phyloP scores from a whole-genome alignment of 1,140 invertebrate genomes.

The Paraescarpia echinospica region DNA sequence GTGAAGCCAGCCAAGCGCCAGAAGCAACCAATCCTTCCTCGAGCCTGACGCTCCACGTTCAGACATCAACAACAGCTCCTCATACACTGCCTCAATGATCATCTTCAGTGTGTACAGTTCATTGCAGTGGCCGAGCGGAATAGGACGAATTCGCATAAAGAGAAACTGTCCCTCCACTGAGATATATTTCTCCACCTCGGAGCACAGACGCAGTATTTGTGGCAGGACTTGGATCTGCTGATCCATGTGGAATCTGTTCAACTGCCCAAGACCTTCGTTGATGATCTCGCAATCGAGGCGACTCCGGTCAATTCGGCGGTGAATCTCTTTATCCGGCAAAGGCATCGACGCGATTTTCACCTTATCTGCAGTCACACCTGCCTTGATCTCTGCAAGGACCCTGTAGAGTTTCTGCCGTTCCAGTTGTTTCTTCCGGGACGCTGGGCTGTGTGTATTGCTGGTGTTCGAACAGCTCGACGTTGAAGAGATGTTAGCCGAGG shows the following conservation, averaged over 20 bases:
- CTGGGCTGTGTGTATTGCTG: background rate
- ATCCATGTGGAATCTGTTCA: constrained; percentile 1
- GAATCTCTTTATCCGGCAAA: background rate
- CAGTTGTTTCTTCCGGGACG: background rate
- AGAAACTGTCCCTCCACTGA: background rate
- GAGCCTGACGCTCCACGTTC: background rate
- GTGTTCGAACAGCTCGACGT: background rate
- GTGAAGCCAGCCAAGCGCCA: background rate
- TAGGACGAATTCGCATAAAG: background rate
- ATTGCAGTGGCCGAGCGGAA: background rate
- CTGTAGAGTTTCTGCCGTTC: background rate
- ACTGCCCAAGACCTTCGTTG: background rate
- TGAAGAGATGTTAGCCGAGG: background rate
- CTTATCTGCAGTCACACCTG: background rate
- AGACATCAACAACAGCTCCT: background rate
- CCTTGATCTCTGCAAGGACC: background rate
- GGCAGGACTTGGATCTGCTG: background rate
- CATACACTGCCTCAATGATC: background rate
- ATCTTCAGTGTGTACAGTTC: background rate
- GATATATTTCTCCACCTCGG: background rate
- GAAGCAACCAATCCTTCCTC: background rate
- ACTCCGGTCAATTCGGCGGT: background rate
- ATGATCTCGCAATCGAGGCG: background rate
- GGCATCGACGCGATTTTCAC: background rate
- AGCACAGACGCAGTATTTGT: background rate